Evolutionary conservation across 1,140 invertebrate genomes (phyloP).

Genomic region (Drosophila saltans): DNA sequence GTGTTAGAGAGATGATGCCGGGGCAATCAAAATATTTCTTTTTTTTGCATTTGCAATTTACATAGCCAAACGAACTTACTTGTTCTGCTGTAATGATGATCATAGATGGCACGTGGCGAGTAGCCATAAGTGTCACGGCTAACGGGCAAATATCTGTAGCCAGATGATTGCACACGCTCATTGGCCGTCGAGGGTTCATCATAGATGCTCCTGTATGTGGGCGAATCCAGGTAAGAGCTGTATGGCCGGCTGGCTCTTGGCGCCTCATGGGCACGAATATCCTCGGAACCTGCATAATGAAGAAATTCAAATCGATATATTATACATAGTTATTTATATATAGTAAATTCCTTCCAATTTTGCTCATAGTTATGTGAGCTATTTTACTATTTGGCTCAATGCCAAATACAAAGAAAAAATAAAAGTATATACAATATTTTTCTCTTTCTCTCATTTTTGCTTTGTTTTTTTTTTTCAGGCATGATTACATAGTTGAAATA

Average conservation of each 20-base stretch:
- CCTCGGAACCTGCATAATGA: slow-evolving; percentile 89
- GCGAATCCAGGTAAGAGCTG: slow-evolving; percentile 86
- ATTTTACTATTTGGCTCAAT: slow-evolving; percentile 69
- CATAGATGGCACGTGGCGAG: slow-evolving; percentile 92
- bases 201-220: slow-evolving; percentile 90
- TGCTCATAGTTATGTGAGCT: slow-evolving; percentile 50
- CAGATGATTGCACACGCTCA: slow-evolving; percentile 92
- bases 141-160: slow-evolving; percentile 94
- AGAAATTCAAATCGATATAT: slow-evolving; percentile 16
- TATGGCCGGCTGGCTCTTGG: slow-evolving; percentile 72
- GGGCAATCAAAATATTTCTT: slow-evolving; percentile 1
- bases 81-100: slow-evolving; percentile 93
- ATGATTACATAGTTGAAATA: slow-evolving; percentile 70
- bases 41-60: not conserved
- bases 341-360: slow-evolving; percentile 61
- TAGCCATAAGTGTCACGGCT: slow-evolving; percentile 94
- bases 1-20: slow-evolving; percentile 26
- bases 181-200: slow-evolving; percentile 91
- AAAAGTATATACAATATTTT: slow-evolving; percentile 51
- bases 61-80: slow-evolving; percentile 85
- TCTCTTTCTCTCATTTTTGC: slow-evolving; percentile 36
- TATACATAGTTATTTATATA: slow-evolving; percentile 25
- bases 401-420: slow-evolving; percentile 38
- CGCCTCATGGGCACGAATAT: slow-evolving; percentile 92
- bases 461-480: slow-evolving; percentile 55